Base-by-base conservation (phyloP, 2,113 vertebrate genomes). In the Laticauda colubrina region DNA sequence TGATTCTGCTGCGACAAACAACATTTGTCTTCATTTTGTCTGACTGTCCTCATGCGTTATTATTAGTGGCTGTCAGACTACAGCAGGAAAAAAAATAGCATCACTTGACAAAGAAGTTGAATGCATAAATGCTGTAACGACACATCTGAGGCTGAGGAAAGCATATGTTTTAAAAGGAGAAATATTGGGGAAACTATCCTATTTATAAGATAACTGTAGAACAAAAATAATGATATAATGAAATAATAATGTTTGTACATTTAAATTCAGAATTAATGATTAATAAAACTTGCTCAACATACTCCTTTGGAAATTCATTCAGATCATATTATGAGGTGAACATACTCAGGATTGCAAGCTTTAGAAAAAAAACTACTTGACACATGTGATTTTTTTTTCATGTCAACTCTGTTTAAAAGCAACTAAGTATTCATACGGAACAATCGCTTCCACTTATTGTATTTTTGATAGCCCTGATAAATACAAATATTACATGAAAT, bases 21-120 rank as follows among this genome's bases (percentile, higher is more conserved):
- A 97, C 98, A 99, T 99, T 99, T 99, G 98, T 99, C 99, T 99
- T 99, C 98, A 99, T 99, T 99, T 99, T 98, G 98, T 98, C 97
- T 98, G 98, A 99, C 98, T 98, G 98, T 98, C 98, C 98, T 99
- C 99, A 98, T 99, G 99, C 97, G 98, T 99, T 99, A 99, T 98
- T 99, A 99, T 99, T 99, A 99, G 98, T 98, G 98, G 98, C 98
- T 99, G 98, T 98, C 98, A 98, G 97, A 97, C 97, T 96, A 96
- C 96, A 97, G 97, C 95, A 96, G 97, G 96, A 97, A 98, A 97
- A 51, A 98, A 98, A 98, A 98, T 98, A 98, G 97, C 97, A 97
- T 98, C 97, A 98, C 98, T 98, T 97, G 98, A 97, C 97, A 97
- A 98, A 97, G 98, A 98, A 98, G 97, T 97, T 97, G 97, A 98